Conservation (phyloP, 2,113 vertebrate species). For the Lucifuga dentata region DNA sequence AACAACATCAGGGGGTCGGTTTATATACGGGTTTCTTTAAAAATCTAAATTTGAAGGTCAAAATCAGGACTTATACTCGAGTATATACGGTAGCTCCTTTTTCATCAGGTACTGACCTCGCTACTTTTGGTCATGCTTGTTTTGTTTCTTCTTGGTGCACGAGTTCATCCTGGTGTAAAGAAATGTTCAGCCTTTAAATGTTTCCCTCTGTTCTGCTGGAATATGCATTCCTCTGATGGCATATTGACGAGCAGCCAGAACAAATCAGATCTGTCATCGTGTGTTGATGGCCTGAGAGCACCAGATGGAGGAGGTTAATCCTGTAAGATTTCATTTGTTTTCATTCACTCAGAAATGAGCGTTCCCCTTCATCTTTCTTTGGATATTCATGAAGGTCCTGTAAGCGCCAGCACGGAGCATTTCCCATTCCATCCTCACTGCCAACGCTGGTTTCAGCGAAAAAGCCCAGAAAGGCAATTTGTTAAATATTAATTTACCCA, state of each 20-base stretch:
- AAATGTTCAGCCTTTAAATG: too few relatives aligned
- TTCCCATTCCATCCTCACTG: constrained; percentile 44
- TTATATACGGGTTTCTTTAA: too few relatives aligned
- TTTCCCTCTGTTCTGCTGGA: background rate
- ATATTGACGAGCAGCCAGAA: background rate
- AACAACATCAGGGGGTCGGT: too few relatives aligned
- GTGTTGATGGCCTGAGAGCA: constrained; percentile 2
- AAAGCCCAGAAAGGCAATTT: constrained; percentile 52
- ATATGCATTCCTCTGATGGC: background rate
- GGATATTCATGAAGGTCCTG: constrained; percentile 63
- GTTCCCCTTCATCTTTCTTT: constrained; percentile 40
- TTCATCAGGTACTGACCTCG: too few relatives aligned
- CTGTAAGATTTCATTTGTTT: constrained; percentile 34
- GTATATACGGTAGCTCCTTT: too few relatives aligned
- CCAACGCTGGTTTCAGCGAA: constrained; percentile 42
- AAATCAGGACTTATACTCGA: too few relatives aligned
- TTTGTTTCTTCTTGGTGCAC: too few relatives aligned
- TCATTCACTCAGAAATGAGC: constrained; percentile 53
- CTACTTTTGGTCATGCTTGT: too few relatives aligned
- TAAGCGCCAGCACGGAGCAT: constrained; percentile 39
- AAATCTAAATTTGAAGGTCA: too few relatives aligned
- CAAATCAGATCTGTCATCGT: background rate
- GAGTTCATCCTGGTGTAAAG: too few relatives aligned
- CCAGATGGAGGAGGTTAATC: constrained; percentile 30
- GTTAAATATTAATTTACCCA: constrained; percentile 67